These are phyloP conservation scores for Oryzias dopingdopingensis DNA, from an alignment of 2,797 vertebrate genomes.

Conservation along the genomic window DNA sequence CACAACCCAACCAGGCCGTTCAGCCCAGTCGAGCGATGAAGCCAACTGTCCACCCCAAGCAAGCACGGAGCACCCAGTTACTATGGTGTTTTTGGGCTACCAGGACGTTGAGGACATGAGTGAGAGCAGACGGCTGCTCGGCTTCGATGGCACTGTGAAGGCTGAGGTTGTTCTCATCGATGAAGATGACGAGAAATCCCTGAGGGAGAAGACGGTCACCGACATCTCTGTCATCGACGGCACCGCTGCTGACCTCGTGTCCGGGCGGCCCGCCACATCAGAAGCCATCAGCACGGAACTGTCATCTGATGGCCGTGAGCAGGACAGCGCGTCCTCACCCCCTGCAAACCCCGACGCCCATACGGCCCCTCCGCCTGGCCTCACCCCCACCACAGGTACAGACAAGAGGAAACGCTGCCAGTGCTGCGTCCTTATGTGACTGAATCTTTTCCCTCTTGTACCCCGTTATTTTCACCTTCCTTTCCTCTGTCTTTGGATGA, in stretches of 20 bases:
- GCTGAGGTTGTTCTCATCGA: slow-evolving; percentile 95
- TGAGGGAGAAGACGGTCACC: slow-evolving; percentile 96
- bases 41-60: slow-evolving; percentile 65
- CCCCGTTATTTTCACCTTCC: slow-evolving; percentile 68
- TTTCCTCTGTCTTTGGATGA: slow-evolving; percentile 77
- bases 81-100: slow-evolving; percentile 99
- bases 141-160: slow-evolving; percentile 93
- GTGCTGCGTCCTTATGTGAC: slow-evolving; percentile 99
- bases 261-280: slow-evolving; percentile 81
- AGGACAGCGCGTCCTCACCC: slow-evolving; percentile 80
- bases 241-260: slow-evolving; percentile 93
- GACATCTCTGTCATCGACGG: slow-evolving; percentile 90
- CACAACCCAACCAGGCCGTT: slow-evolving; percentile 59
- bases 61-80: slow-evolving; percentile 86
- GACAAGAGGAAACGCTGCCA: slow-evolving; percentile 97
- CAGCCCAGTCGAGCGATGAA: slow-evolving; percentile 59
- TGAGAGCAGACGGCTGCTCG: slow-evolving; percentile 90
- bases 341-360: slow-evolving; percentile 49
- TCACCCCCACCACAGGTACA: slow-evolving; percentile 80
- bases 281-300: slow-evolving; percentile 92
- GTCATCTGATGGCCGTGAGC: slow-evolving; percentile 91
- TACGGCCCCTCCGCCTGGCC: slow-evolving; percentile 75
- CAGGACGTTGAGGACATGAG: slow-evolving; percentile 90
- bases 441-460: slow-evolving; percentile 73
- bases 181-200: slow-evolving; percentile 92